phyloP scores from a whole-genome alignment of 1,140 invertebrate genomes.

The Pseudomyrmex gracilis region DNA sequence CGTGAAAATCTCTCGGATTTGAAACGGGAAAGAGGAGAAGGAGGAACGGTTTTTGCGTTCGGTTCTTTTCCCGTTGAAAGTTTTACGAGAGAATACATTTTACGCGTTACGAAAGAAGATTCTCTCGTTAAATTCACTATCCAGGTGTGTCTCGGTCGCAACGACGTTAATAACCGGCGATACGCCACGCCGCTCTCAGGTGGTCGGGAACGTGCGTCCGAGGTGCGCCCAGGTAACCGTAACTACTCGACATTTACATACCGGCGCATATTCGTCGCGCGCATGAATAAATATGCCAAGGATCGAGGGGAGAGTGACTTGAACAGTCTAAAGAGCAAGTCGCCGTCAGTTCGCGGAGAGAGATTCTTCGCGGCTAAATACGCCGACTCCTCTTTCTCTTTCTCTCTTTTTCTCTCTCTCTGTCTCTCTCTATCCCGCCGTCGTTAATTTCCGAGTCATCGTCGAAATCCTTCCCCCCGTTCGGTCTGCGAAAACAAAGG shows the following conservation, averaged over 20 bases:
- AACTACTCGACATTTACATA: conserved; percentile 77
- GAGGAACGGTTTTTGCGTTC: too few species aligned
- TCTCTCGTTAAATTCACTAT: conserved; percentile 1
- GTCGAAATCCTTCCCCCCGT: conserved; percentile 44
- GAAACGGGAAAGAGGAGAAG: background rate
- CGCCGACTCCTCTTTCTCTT: background rate
- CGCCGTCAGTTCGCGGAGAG: conserved; percentile 33
- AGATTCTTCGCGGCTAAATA: conserved; percentile 25
- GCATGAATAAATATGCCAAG: conserved; percentile 77
- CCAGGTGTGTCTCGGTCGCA: conserved; percentile 37
- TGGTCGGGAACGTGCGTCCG: conserved; percentile 33
- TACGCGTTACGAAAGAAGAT: background rate
- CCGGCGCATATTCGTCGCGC: conserved; percentile 64
- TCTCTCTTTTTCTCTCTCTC: too few species aligned
- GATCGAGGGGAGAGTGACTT: conserved; percentile 67
- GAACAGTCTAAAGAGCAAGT: conserved; percentile 74
- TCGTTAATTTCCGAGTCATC: conserved; percentile 50
- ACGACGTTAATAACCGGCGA: conserved; percentile 67
- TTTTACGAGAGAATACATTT: conserved; percentile 31
- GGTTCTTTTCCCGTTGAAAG: background rate
- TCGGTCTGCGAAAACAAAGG: conserved; percentile 39
- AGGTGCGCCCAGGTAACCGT: conserved; percentile 60
- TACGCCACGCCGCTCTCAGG: conserved; percentile 68
- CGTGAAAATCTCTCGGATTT: background rate
- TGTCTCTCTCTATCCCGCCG: too few species aligned